Base-by-base conservation (phyloP, 2,797 vertebrate species). In the Macrochelys suwanniensis region DNA sequence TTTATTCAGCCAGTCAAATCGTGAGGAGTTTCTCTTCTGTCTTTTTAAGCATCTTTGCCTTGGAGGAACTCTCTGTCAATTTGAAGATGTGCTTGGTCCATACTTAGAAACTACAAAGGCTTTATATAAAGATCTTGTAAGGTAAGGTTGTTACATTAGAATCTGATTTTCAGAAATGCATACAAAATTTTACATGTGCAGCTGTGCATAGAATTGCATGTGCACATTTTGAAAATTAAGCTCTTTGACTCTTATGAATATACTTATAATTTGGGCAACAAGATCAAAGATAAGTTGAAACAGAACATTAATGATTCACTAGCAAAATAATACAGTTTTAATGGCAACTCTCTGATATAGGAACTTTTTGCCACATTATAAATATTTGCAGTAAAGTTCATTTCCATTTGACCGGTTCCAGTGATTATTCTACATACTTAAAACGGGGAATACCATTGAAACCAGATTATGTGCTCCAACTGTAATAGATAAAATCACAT, bases 1-100 rank as follows among this genome's bases (percentile, higher is more conserved):
- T 49, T n/a, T 98, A 95, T 98, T 98, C 95, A 98, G 97, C 93
- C 96, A 95, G 7, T 3, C 79, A 25, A 98, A 98, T 68, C 98
- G 98, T 1, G 88, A 98, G 47, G 98, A 99, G 92, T 98, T 99
- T 94, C 95, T 99, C 2, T 99, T 98, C 93, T 97, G 98, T 89
- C 97, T 99, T 95, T 99, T 99, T 97, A 98, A 98, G 95, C 98
- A 99, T 88, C 96, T 99, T 90, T 99, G 98, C 89, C 97, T 98
- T 82, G 98, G 98, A 91, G 98, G 98, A 97, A 17, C 96, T 42
- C 95, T 98, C 88, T 98, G 98, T 96, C 98, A 99, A 28, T 98
- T 98, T 95, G 98, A 99, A 97, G 98, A 99, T 95, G 85, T 87
- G n/a, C 28, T 98, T 86, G 97, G 85, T 19, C 98, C 98, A 1